Conservation (phyloP, 2,888 invertebrate species). For the Petrophora chlorosata region DNA sequence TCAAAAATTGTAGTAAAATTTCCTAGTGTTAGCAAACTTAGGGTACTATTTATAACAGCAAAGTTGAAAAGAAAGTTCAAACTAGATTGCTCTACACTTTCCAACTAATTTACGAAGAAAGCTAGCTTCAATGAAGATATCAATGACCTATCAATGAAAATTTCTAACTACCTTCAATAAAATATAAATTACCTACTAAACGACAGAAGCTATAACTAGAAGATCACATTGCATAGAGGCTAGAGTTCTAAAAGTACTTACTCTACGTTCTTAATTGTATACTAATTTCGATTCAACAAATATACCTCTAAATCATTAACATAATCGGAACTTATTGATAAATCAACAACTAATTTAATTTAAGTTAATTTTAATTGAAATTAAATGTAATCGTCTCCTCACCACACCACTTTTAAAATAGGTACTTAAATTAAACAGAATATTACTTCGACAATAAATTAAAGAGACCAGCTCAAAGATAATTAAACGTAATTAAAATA, state of each 20-base stretch:
- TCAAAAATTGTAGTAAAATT: too few species aligned
- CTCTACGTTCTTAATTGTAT: conserved; percentile 18
- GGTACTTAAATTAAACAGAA: too few species aligned
- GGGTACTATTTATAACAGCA: too few species aligned
- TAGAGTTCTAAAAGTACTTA: conserved; percentile 54
- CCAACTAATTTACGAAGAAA: not conserved
- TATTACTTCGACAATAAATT: conserved; percentile 8
- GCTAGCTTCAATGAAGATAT: too few species aligned
- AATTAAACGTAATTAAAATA: conserved; percentile 27
- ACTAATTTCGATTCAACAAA: conserved; percentile 25
- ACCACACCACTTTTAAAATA: too few species aligned
- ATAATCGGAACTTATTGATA: not conserved
- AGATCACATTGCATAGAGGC: conserved; percentile 78
- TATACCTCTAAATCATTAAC: conserved; percentile 8
- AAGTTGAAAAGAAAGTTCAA: too few species aligned
- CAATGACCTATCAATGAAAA: not conserved
- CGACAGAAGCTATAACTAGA: conserved; percentile 54
- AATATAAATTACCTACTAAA: conserved; percentile 13
- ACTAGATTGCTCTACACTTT: too few species aligned
- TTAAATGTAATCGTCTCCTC: too few species aligned
- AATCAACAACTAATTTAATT: not conserved
- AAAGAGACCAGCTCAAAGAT: conserved; percentile 18
- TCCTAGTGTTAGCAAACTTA: too few species aligned
- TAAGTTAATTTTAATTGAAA: not conserved
- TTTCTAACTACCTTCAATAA: conserved; percentile 42